phyloP scores from a whole-genome alignment of 1,140 invertebrate species.

The Linepithema humile region DNA sequence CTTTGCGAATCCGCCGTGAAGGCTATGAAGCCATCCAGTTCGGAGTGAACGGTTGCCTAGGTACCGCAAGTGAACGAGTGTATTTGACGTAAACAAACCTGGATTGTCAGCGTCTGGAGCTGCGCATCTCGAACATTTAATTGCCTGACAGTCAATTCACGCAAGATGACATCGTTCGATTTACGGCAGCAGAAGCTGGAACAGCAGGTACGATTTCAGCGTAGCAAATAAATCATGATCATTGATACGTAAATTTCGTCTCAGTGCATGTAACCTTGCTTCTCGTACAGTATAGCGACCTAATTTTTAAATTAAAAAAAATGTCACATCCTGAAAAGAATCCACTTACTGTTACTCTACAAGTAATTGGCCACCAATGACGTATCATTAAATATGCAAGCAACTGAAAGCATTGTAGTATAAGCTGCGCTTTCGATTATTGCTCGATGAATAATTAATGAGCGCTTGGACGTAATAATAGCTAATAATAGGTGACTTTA shows the following conservation, averaged over 20 bases:
- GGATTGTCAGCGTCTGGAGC: conserved; percentile 43
- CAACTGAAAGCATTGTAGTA: neutral
- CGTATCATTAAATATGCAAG: neutral
- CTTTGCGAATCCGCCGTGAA: neutral
- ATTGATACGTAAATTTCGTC: neutral
- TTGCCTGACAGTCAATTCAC: conserved; percentile 45
- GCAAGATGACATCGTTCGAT: conserved; percentile 87
- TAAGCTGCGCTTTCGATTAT: neutral
- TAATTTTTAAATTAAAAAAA: neutral
- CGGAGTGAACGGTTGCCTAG: conserved; percentile 69
- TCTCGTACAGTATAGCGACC: neutral
- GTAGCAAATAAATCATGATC: neutral
- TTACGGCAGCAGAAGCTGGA: conserved; percentile 90
- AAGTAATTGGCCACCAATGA: neutral
- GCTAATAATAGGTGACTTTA: conserved; percentile 10
- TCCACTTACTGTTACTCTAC: neutral
- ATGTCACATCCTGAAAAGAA: neutral
- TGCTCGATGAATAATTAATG: neutral
- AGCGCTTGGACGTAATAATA: neutral
- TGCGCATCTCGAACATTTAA: neutral
- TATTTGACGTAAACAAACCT: conserved; percentile 79
- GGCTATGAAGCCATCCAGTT: neutral
- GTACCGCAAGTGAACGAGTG: conserved; percentile 72
- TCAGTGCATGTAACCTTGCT: neutral
- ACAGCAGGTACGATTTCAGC: conserved; percentile 87